These are phyloP conservation scores for Caenorhabditis sp. DNA, from an alignment of 2,888 invertebrate genomes.

Conservation along the genomic window DNA sequence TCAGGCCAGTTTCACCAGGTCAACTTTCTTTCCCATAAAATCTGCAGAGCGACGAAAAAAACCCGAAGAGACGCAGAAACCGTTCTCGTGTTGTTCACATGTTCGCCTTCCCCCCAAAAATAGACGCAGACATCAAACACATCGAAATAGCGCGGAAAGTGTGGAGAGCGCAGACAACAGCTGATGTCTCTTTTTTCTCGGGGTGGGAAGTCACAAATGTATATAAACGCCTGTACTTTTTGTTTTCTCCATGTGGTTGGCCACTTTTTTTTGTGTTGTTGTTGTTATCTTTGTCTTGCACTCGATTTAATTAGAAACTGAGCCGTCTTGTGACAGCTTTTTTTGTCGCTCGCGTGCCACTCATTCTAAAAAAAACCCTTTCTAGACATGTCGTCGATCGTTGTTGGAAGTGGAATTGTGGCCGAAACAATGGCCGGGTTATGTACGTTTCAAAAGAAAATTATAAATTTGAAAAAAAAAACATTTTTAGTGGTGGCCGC, in stretches of 20 bases:
- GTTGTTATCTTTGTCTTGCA: background rate
- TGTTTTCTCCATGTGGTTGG: background rate
- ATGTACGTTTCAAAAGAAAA: slow-evolving; percentile 16
- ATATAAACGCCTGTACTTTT: background rate
- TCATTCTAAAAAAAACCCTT: background rate
- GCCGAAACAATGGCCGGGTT: slow-evolving; percentile 40
- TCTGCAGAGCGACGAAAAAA: background rate
- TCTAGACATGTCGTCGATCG: slow-evolving; percentile 34
- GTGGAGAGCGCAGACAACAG: background rate
- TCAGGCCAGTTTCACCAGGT: background rate
- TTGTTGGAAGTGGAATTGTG: slow-evolving; percentile 38
- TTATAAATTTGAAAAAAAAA: background rate
- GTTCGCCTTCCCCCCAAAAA: background rate
- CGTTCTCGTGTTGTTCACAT: background rate
- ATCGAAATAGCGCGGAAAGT: background rate
- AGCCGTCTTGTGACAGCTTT: background rate
- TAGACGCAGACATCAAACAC: background rate
- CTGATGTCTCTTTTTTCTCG: background rate
- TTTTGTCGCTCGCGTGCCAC: background rate
- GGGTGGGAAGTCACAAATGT: background rate
- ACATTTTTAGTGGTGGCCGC: slow-evolving; percentile 31
- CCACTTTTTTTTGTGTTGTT: background rate
- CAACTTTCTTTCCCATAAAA: background rate
- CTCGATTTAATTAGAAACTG: background rate
- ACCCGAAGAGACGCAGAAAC: background rate